Base-by-base conservation (phyloP, 2,113 vertebrate genomes). In the Eclectus roratus region DNA sequence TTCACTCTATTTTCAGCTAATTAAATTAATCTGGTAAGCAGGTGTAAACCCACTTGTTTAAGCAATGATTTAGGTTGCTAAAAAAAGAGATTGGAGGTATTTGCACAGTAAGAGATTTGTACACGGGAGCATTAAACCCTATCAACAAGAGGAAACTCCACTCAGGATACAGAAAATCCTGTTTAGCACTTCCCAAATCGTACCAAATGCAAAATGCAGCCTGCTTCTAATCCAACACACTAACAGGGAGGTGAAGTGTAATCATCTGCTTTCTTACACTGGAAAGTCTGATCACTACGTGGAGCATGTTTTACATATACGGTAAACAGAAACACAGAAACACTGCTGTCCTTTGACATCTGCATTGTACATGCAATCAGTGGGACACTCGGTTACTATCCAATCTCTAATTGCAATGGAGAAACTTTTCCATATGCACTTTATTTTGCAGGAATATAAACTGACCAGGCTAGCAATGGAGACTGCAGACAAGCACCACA, bases 11-110 rank as follows among this genome's bases (percentile, higher is more conserved):
- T 98, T 98, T 98, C 97, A 97, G 96, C 97, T 98, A 98, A 98
- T 98, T 98, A 97, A 98, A 98, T 98, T 98, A 98, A 98, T 98
- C 98, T 98, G 98, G 98, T 98, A 98, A 98, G 97, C 98, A 98
- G 98, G 98, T 98, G 98, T 98, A 98, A 98, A 98, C 97, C 98
- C 96, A 90, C 96, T 98, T 97, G 96, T 98, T 98, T 98, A 95
- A 94, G 96, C 97, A 96, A 94, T 95, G 96, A 97, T 97, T 98
- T 97, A 96, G 96, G 96, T 97, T 84, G 97, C 91, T 95, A 96
- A 95, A 90, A 95, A 94, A 87, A 87, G 88, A 94, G 93, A 93
- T 85, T 87, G 92, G 86, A 85, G 84, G 82, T 89, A 84, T 88
- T 94, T 95, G 85, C 91, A 96, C 92, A 94, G 96, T 74, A 55